Base-by-base conservation (phyloP, 2,888 invertebrate genomes). In the Ypsolopha sequella region DNA sequence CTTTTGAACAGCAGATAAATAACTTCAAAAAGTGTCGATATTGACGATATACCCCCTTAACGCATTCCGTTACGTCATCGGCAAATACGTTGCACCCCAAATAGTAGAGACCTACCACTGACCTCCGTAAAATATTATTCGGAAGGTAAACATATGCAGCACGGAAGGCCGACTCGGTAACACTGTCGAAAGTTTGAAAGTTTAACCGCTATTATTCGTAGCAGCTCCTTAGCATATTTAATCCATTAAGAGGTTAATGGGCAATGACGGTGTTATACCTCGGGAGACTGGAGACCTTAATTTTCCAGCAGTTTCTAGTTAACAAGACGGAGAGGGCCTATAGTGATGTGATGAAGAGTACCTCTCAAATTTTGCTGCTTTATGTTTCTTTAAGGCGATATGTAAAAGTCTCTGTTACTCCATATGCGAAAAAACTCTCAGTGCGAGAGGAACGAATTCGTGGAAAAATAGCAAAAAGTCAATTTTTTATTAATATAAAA, bases 221-320 rank as follows among this genome's bases (percentile, higher is more conserved):
- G 68, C 60, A 59, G 63, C 73, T 76, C 66, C 71, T 80, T 80
- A 77, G 75, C 80, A 80, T 82, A 80, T 80, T 82, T 74, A 75
- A 76, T 73, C 71, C 76, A 75, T 80, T 80, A 79, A 69, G 66
- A 72, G 72, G 76, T 76, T 78, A 82, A 82, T 80, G 76, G 78
- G 72, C 73, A 73, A 76, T 76, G 76, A 73, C 66, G 73, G 64
- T 62, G 63, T 60, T 68, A 62, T 65, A 34, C n/a, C 64, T 67
- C 60, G 61, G 62, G 62, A 59, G 63, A 63, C 64, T 62, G 62
- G 13, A 36, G 43, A 13, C 50, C 50, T 50, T 50, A 50, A 50
- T 50, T 50, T 41, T 50, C 50, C 50, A 43, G 14, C 43, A 36
- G 43, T 35, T 35, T 35, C 41, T 35, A 43, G 34, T 50, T 50